A percentile compares a stretch with the other conserved stretches of the same genome.
phyloP scores from a whole-genome alignment of 2,888 invertebrate species.

The Craniophora ligustri region DNA sequence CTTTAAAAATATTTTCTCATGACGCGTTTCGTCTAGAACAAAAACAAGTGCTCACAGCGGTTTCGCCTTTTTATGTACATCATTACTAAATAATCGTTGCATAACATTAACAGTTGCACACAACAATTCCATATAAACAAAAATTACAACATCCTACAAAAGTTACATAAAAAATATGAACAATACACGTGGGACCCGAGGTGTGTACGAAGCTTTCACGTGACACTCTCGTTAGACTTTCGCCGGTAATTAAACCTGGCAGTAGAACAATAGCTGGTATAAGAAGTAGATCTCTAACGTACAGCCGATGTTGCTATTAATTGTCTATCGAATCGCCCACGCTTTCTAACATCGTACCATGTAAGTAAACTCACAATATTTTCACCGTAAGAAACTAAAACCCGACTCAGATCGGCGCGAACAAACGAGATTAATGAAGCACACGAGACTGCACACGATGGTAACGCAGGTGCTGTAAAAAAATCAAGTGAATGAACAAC shows the following conservation, averaged over 20 bases:
- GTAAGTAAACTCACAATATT: conserved; percentile 68
- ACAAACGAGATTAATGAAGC: conserved; percentile 43
- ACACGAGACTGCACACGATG: conserved; percentile 54
- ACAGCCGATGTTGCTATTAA: conserved; percentile 79
- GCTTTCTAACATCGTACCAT: conserved; percentile 80
- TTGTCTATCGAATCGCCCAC: conserved; percentile 84
- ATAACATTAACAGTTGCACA: conserved; percentile 62
- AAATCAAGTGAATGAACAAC: conserved; percentile 68
- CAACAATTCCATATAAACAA: conserved; percentile 65
- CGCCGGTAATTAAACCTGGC: conserved; percentile 84
- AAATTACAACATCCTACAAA: conserved; percentile 67
- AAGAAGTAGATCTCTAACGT: conserved; percentile 81
- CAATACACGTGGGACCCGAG: conserved; percentile 71
- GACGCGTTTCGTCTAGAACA: conserved; percentile 26
- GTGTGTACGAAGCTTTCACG: conserved; percentile 79
- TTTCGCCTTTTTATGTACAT: conserved; percentile 31
- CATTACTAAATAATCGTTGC: conserved; percentile 58
- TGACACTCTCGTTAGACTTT: conserved; percentile 84
- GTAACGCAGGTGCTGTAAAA: conserved; percentile 62
- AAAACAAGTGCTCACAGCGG: conserved; percentile 25
- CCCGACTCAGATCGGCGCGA: conserved; percentile 39
- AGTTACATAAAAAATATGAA: conserved; percentile 68
- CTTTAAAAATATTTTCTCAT: conserved; percentile 35
- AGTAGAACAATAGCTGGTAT: conserved; percentile 83
- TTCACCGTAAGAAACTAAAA: conserved; percentile 62